Evolutionary conservation across 2,888 invertebrate species (phyloP).

Genomic region (Drosophila aldrichi): DNA sequence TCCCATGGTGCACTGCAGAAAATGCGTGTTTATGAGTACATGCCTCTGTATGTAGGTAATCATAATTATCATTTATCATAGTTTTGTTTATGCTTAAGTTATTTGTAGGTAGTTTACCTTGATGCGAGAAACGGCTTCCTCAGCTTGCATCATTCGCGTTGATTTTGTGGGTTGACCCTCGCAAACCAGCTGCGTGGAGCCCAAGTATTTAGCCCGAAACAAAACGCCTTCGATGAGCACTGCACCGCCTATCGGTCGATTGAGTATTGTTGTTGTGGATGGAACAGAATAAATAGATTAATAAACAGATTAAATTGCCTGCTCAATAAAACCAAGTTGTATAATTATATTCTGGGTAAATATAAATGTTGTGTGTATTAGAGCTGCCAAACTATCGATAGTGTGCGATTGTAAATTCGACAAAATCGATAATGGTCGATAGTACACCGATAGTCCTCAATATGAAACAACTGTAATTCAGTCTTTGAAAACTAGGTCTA

Average conservation of each 20-base stretch:
- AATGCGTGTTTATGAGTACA: no score
- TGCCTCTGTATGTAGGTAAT: no score
- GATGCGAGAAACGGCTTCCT: slow-evolving; percentile 99
- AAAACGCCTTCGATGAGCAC: slow-evolving; percentile 99
- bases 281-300: slow-evolving; percentile 44
- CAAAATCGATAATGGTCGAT: no score
- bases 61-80: no score
- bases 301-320: slow-evolving; percentile 5
- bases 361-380: neutral
- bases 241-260: slow-evolving; percentile 86
- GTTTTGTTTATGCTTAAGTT: no score
- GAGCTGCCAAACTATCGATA: no score
- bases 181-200: slow-evolving; percentile 98
- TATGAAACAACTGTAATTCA: no score
- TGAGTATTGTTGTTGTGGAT: slow-evolving; percentile 8
- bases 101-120: slow-evolving; percentile 92
- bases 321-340: neutral
- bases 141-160: slow-evolving; percentile 99
- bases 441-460: no score
- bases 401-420: no score
- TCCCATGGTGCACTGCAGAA: no score
- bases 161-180: slow-evolving; percentile 99
- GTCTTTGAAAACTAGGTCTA: no score
- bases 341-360: neutral
- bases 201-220: slow-evolving; percentile 98